A percentile compares a stretch with the other conserved stretches of the same genome.
These are phyloP conservation scores for Griposia aprilina DNA, from an alignment of 2,888 invertebrate species.

Conservation along the genomic window DNA sequence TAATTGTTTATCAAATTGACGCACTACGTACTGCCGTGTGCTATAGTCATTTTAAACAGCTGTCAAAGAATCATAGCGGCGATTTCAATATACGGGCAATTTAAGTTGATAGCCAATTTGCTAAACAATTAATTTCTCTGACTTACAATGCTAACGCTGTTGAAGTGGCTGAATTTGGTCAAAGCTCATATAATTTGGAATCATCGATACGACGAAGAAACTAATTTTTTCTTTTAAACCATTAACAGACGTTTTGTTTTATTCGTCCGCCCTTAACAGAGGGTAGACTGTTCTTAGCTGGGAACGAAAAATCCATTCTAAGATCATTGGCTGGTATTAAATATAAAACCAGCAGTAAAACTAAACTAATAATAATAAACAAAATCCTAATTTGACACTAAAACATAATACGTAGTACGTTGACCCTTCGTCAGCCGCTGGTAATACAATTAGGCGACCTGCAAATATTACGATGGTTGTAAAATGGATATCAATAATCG, in stretches of 20 bases:
- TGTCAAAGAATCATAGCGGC: background rate
- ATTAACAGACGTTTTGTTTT: background rate
- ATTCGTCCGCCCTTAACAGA: background rate
- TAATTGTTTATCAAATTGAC: background rate
- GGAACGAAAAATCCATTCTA: constrained; percentile 23
- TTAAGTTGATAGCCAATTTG: background rate
- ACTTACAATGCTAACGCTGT: background rate
- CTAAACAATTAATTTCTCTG: background rate
- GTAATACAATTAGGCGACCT: constrained; percentile 46
- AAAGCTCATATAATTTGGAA: no score
- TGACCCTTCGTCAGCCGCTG: constrained; percentile 46
- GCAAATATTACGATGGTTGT: constrained; percentile 49
- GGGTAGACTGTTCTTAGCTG: constrained; percentile 7
- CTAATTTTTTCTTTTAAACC: background rate
- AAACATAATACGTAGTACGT: constrained; percentile 45
- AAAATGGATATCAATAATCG: constrained; percentile 56
- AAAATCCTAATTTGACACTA: constrained; percentile 46
- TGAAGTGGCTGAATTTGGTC: no score
- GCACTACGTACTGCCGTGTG: background rate
- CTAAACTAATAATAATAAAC: constrained; percentile 58
- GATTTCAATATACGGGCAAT: background rate
- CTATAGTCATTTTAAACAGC: background rate
- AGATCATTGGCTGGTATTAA: constrained; percentile 31
- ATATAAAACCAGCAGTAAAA: constrained; percentile 26
- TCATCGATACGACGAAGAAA: background rate